A percentile compares a stretch with the other conserved stretches of the same genome.
These are phyloP conservation scores for Cheilinus undulatus DNA, from an alignment of 2,113 vertebrate species.

Conservation along the genomic window DNA sequence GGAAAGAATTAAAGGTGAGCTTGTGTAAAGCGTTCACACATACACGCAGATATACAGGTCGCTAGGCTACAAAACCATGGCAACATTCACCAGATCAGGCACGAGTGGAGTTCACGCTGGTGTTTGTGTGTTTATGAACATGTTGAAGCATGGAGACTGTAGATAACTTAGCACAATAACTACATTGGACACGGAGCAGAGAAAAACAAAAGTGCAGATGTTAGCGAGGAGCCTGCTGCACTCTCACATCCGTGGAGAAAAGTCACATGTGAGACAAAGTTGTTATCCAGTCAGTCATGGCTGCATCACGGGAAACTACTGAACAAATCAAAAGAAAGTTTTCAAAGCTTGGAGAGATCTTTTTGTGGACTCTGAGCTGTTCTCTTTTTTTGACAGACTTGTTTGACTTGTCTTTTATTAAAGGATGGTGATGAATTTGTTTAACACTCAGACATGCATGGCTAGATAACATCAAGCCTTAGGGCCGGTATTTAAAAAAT, in stretches of 20 bases:
- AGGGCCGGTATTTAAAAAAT: background rate
- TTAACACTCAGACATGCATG: background rate
- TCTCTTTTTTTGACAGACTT: background rate
- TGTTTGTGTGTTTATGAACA: slow-evolving; percentile 51
- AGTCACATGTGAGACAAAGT: slow-evolving; percentile 28
- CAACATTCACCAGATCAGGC: slow-evolving; percentile 61
- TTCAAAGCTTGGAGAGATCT: background rate
- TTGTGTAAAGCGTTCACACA: slow-evolving; percentile 33
- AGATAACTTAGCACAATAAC: slow-evolving; percentile 65
- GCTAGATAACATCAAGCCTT: background rate
- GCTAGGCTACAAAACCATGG: slow-evolving; percentile 68
- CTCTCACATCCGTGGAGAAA: slow-evolving; percentile 26
- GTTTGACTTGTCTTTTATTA: background rate
- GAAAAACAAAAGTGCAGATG: slow-evolving; percentile 36
- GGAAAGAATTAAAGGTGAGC: slow-evolving; percentile 65
- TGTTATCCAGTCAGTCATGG: slow-evolving; percentile 33
- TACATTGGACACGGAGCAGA: slow-evolving; percentile 56
- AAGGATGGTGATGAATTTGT: background rate
- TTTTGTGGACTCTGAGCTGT: background rate
- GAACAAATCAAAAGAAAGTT: slow-evolving; percentile 1
- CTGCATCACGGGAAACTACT: slow-evolving; percentile 2
- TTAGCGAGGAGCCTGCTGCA: slow-evolving; percentile 13
- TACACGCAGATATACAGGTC: slow-evolving; percentile 34
- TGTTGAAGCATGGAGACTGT: slow-evolving; percentile 47
- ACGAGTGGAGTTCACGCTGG: slow-evolving; percentile 31